phyloP scores from a whole-genome alignment of 2,888 invertebrate genomes.

The Brenthis hecate region DNA sequence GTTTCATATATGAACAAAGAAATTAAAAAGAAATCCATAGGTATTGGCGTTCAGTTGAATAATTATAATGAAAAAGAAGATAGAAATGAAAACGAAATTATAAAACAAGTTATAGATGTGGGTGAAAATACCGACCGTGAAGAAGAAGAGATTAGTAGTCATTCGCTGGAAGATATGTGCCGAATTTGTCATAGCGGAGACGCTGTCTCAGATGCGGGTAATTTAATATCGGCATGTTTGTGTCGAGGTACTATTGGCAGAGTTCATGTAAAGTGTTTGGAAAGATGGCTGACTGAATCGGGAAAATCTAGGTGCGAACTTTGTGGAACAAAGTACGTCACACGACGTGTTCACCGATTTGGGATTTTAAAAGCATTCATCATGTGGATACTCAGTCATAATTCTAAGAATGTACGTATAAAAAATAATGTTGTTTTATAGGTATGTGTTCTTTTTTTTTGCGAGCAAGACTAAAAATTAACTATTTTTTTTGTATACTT shows the following conservation, averaged over 20 bases:
- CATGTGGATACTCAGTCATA: slow-evolving; percentile 83
- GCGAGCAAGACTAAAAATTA: not conserved
- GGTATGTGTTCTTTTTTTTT: not conserved
- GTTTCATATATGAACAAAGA: slow-evolving; percentile 44
- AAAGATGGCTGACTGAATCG: slow-evolving; percentile 89
- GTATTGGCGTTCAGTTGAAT: slow-evolving; percentile 42
- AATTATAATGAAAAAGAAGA: slow-evolving; percentile 58
- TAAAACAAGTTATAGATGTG: slow-evolving; percentile 39
- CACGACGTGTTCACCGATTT: slow-evolving; percentile 84
- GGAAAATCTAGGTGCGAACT: slow-evolving; percentile 88
- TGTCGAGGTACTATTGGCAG: slow-evolving; percentile 86
- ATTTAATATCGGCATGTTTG: slow-evolving; percentile 71
- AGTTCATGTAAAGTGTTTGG: slow-evolving; percentile 87
- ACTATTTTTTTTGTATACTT: not conserved
- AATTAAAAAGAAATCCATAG: slow-evolving; percentile 41
- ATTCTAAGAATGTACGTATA: slow-evolving; percentile 68
- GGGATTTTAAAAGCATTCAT: slow-evolving; percentile 79
- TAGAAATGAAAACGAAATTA: slow-evolving; percentile 37
- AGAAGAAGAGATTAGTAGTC: slow-evolving; percentile 55
- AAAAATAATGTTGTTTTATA: not conserved
- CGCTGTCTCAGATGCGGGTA: slow-evolving; percentile 60
- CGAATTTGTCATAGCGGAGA: slow-evolving; percentile 76
- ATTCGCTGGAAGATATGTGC: slow-evolving; percentile 71
- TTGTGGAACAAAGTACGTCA: slow-evolving; percentile 86
- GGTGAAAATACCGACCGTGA: slow-evolving; percentile 38